phyloP scores from a whole-genome alignment of 1,140 invertebrate species.

The Drosophila serrata region DNA sequence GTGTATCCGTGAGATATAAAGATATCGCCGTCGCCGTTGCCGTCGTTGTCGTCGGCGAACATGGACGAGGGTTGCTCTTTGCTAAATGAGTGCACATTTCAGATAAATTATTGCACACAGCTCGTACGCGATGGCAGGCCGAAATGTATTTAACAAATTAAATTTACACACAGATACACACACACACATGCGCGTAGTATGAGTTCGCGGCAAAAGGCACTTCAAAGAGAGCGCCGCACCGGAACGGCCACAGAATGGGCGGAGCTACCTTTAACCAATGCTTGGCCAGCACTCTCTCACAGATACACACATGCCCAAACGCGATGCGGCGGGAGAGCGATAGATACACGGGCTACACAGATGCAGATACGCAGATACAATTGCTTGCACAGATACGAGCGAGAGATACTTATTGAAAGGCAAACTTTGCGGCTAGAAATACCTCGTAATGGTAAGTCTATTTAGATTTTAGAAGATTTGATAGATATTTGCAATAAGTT shows the following conservation, averaged over 20 bases:
- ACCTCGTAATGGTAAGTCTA: neutral
- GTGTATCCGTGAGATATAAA: conserved; percentile 80
- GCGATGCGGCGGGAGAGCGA: neutral
- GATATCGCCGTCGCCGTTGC: conserved; percentile 65
- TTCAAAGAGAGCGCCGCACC: conserved; percentile 72
- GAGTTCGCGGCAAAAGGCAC: conserved; percentile 17
- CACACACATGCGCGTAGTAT: conserved; percentile 1
- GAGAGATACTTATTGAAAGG: neutral
- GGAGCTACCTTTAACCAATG: conserved; percentile 26
- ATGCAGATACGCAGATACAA: conserved; percentile 30
- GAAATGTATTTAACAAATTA: conserved; percentile 83
- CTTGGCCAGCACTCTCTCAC: conserved; percentile 22
- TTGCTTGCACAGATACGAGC: neutral
- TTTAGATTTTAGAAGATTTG: neutral
- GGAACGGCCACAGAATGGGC: conserved; percentile 37
- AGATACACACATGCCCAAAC: conserved; percentile 47
- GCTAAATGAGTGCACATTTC: conserved; percentile 84
- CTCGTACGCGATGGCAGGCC: conserved; percentile 73
- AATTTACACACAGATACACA: conserved; percentile 75
- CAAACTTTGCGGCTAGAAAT: neutral
- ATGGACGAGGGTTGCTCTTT: conserved; percentile 79
- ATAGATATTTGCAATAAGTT: neutral
- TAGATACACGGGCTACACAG: conserved; percentile 23
- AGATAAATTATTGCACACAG: conserved; percentile 84
- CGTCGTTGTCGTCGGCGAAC: conserved; percentile 32